Percentiles rank a stretch among this genome's conserved stretches.
Evolutionary conservation across 2,888 invertebrate species (phyloP).

Genomic region (Philereme vetulata): DNA sequence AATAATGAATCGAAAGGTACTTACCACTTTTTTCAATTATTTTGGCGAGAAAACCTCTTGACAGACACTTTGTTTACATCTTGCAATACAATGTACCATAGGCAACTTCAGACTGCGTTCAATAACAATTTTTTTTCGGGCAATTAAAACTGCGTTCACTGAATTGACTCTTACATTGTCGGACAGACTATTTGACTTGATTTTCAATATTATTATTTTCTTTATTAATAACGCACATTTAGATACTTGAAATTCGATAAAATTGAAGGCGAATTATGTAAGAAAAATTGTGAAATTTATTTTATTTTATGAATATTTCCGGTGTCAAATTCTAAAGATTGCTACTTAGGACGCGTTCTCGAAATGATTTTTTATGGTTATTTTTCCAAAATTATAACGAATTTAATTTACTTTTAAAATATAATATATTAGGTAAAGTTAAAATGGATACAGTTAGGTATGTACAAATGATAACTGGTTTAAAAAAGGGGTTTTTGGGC

Average conservation of each 20-base stretch:
- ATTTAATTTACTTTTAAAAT: background rate
- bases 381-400: background rate
- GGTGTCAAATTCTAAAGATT: background rate
- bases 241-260: background rate
- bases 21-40: conserved; percentile 14
- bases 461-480: background rate
- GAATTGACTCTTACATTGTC: conserved; percentile 6
- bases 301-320: conserved; percentile 6
- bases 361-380: conserved; percentile 11
- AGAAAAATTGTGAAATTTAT: conserved; percentile 4
- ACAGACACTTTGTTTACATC: background rate
- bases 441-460: background rate
- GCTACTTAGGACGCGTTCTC: conserved; percentile 9
- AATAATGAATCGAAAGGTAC: conserved; percentile 20
- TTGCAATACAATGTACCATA: background rate
- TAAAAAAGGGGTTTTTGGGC: background rate
- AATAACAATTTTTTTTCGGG: background rate
- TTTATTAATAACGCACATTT: background rate
- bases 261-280: background rate
- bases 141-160: conserved; percentile 7
- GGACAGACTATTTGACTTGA: background rate
- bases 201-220: background rate
- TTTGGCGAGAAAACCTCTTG: conserved; percentile 1
- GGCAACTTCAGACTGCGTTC: conserved; percentile 3
- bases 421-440: background rate